These are phyloP conservation scores for Synodontis membranacea DNA, from an alignment of 2,113 vertebrate genomes.

Conservation along the genomic window DNA sequence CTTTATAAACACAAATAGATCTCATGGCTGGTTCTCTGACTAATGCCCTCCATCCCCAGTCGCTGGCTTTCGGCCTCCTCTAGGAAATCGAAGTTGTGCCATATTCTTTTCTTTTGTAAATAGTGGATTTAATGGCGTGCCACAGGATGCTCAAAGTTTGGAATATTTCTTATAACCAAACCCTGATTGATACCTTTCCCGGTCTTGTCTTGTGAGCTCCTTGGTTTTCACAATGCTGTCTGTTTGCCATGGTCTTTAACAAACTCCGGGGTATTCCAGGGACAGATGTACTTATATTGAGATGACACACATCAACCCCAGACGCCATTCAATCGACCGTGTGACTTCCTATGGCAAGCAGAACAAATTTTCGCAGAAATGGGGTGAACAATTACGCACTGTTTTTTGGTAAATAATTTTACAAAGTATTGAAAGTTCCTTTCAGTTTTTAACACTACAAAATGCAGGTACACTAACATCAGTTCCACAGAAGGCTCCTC, in stretches of 20 bases:
- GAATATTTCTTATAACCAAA: not conserved
- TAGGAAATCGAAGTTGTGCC: not conserved
- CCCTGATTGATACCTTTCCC: not conserved
- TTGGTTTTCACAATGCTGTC: not conserved
- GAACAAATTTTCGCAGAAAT: not conserved
- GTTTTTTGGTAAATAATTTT: not conserved
- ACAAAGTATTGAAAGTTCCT: not conserved
- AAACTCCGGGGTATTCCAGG: not conserved
- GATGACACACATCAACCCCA: not conserved
- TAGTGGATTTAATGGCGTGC: not conserved
- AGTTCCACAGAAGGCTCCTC: not conserved
- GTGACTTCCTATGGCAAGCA: not conserved
- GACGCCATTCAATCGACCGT: not conserved
- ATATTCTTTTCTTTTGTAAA: not conserved
- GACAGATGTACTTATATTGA: not conserved
- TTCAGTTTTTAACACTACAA: not conserved
- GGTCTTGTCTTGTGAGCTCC: not conserved
- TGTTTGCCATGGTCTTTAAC: not conserved
- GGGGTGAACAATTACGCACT: not conserved
- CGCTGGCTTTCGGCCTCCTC: not conserved
- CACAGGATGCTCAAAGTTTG: not conserved
- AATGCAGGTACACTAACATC: not conserved
- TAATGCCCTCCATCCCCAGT: not conserved
- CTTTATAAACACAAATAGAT: not conserved
- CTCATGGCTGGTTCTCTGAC: not conserved